These are phyloP conservation scores for Dipodomys merriami DNA, from an alignment of 2,113 vertebrate genomes.

Conservation along the genomic window DNA sequence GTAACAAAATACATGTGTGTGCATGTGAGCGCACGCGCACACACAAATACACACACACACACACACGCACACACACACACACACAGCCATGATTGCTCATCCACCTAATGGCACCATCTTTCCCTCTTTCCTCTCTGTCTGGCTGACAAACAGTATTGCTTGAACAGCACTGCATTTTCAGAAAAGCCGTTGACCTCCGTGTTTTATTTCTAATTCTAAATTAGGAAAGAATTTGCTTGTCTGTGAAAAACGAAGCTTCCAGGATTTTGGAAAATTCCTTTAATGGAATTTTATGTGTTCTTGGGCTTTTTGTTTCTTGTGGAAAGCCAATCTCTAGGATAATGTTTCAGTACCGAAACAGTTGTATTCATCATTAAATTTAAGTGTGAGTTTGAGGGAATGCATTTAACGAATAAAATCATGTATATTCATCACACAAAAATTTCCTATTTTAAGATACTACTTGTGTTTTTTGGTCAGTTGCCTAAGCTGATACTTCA, in stretches of 20 bases:
- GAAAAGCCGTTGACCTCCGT: not conserved
- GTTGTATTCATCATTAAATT: slow-evolving; percentile 45
- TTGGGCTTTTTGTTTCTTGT: slow-evolving; percentile 5
- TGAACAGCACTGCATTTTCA: not conserved
- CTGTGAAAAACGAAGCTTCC: slow-evolving; percentile 35
- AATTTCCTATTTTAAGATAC: not conserved
- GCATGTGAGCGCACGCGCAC: too few relatives aligned
- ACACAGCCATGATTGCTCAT: not conserved
- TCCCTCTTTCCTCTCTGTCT: not conserved
- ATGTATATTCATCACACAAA: not conserved
- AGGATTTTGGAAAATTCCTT: slow-evolving; percentile 42
- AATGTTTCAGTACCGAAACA: slow-evolving; percentile 36
- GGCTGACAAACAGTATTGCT: not conserved
- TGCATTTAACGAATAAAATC: slow-evolving; percentile 48
- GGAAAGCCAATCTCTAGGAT: slow-evolving; percentile 29
- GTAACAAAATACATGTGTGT: not conserved
- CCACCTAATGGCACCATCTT: not conserved
- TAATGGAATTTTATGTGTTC: slow-evolving; percentile 36
- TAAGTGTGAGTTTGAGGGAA: slow-evolving; percentile 48
- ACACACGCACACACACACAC: not conserved
- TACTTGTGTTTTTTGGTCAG: slow-evolving; percentile 2
- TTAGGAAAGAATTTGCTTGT: slow-evolving; percentile 45
- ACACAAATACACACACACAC: not conserved
- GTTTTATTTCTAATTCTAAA: slow-evolving; percentile 44
- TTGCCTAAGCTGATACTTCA: not conserved